Evolutionary conservation across 2,113 vertebrate genomes (phyloP).

Genomic region (Pagrus major): DNA sequence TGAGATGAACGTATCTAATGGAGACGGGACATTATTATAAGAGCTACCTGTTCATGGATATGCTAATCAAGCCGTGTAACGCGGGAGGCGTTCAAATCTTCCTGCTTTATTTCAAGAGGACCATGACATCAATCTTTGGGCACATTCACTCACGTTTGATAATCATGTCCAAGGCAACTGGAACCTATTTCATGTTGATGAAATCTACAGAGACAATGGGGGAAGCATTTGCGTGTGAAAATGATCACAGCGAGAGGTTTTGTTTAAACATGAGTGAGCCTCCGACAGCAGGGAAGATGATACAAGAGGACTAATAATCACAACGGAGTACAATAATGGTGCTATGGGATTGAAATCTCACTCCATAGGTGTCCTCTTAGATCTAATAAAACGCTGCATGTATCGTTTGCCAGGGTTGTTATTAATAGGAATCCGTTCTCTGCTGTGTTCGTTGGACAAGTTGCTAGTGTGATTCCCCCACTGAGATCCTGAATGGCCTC

Average conservation of each 20-base stretch:
- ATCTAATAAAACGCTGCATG: slow-evolving; percentile 36
- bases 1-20: slow-evolving; percentile 9
- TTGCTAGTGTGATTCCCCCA: background rate
- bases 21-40: slow-evolving; percentile 30
- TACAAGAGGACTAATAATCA: slow-evolving; percentile 36
- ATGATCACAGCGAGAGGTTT: slow-evolving; percentile 17
- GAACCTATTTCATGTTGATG: slow-evolving; percentile 27
- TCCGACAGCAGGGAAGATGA: slow-evolving; percentile 15
- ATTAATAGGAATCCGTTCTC: slow-evolving; percentile 14
- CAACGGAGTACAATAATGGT: slow-evolving; percentile 24
- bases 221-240: slow-evolving; percentile 27
- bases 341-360: slow-evolving; percentile 48
- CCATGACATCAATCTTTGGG: slow-evolving; percentile 40
- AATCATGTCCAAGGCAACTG: slow-evolving; percentile 27
- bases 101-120: slow-evolving; percentile 30
- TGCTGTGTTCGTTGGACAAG: background rate
- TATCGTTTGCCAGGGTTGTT: slow-evolving; percentile 28
- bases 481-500: slow-evolving; percentile 14
- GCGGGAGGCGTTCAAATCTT: background rate
- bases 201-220: background rate
- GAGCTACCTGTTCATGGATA: slow-evolving; percentile 27
- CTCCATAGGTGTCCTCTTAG: slow-evolving; percentile 29
- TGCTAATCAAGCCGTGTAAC: slow-evolving; percentile 34
- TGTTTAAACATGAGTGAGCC: slow-evolving; percentile 32
- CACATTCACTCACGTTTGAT: slow-evolving; percentile 19